These are phyloP conservation scores for Pogonomyrmex barbatus DNA, from an alignment of 1,140 invertebrate species.

Conservation along the genomic window DNA sequence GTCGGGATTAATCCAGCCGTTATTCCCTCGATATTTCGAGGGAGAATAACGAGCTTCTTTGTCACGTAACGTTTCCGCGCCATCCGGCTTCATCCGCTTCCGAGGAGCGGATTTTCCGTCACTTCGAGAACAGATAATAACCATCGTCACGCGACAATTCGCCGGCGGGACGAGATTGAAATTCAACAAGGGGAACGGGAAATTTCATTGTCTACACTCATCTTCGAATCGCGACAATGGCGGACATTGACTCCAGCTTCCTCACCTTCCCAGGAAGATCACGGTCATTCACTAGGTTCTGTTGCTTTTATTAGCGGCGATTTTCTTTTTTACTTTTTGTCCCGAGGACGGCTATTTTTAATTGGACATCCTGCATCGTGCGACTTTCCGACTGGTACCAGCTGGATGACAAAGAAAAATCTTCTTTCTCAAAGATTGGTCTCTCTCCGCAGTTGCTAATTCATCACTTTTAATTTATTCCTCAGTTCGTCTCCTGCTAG, in stretches of 20 bases:
- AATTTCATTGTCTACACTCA: neutral
- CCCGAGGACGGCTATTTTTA: constrained; percentile 67
- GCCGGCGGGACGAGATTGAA: neutral
- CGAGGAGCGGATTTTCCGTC: neutral
- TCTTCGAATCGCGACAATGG: neutral
- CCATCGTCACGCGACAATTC: neutral
- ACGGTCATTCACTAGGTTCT: constrained; percentile 45
- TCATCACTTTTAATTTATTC: constrained; percentile 26
- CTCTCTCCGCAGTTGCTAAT: neutral
- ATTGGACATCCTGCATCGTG: constrained; percentile 23
- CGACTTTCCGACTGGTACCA: constrained; percentile 14
- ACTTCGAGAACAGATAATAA: neutral
- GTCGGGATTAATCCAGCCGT: neutral
- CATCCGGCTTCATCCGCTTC: neutral
- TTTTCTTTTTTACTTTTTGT: constrained; percentile 9
- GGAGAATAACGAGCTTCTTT: neutral
- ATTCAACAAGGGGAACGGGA: neutral
- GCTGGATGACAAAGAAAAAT: constrained; percentile 4
- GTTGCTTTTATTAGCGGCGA: constrained; percentile 27
- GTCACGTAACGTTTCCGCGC: constrained; percentile 48
- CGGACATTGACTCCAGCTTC: constrained; percentile 17
- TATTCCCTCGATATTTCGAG: constrained; percentile 1
- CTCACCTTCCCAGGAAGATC: constrained; percentile 37
- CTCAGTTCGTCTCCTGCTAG: neutral
- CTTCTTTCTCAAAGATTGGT: constrained; percentile 19